Conservation (phyloP, 2,797 vertebrate species). For the Aulostomus chinensis region DNA sequence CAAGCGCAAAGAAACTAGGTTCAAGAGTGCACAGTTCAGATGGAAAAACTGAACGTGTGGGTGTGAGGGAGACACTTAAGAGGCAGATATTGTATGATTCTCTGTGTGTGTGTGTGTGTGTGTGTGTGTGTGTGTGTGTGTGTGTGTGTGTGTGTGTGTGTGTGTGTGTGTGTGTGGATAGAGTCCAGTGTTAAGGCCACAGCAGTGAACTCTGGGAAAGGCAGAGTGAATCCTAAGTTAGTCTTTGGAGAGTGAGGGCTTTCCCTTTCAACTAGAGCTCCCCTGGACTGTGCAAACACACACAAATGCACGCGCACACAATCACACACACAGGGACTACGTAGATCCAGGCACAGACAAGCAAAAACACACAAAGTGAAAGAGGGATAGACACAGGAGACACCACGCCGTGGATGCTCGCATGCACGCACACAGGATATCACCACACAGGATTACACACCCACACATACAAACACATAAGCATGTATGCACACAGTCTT, state of each 20-base stretch:
- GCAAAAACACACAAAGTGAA: constrained; percentile 17
- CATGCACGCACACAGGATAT: constrained; percentile 20
- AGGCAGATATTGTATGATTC: too few species aligned
- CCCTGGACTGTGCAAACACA: constrained; percentile 48
- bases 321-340: not conserved
- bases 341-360: constrained; percentile 22
- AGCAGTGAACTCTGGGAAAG: constrained; percentile 68
- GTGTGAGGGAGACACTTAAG: constrained; percentile 43
- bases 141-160: constrained; percentile 18
- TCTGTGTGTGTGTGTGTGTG: constrained; percentile 22
- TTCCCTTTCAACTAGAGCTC: constrained; percentile 73
- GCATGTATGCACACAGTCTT: constrained; percentile 7
- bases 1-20: constrained; percentile 58
- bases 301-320: constrained; percentile 15
- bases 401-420: constrained; percentile 19
- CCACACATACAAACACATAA: constrained; percentile 26
- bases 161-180: constrained; percentile 21
- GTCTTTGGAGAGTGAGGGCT: constrained; percentile 64
- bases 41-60: constrained; percentile 47
- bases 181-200: constrained; percentile 46
- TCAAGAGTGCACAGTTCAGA: constrained; percentile 60
- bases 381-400: constrained; percentile 19
- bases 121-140: constrained; percentile 20
- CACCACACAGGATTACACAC: constrained; percentile 22
- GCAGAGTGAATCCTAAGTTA: constrained; percentile 67